phyloP scores from a whole-genome alignment of 2,113 vertebrate genomes.

The Spea multiplicata region DNA sequence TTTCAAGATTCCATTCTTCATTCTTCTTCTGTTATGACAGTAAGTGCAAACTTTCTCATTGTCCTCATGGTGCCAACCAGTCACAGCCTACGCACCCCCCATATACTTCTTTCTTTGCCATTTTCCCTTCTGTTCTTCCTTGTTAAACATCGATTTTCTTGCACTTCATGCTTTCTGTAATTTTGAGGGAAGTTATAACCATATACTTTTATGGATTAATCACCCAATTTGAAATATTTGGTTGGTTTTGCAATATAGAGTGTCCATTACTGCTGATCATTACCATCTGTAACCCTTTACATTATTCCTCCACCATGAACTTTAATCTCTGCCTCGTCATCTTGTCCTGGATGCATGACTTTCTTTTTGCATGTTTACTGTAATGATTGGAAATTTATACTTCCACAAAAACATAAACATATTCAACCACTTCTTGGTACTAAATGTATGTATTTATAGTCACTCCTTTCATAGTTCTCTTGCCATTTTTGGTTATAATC shows the following conservation, averaged over 20 bases:
- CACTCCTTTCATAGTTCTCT: not conserved
- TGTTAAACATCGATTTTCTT: not conserved
- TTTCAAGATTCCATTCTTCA: not conserved
- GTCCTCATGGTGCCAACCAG: not conserved
- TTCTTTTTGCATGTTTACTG: not conserved
- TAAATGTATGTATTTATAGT: not conserved
- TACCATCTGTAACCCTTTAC: slow-evolving; percentile 7
- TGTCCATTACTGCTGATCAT: not conserved
- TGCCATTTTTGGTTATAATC: not conserved
- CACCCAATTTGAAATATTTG: not conserved
- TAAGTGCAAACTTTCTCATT: not conserved
- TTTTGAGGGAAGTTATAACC: not conserved
- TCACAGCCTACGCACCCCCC: not conserved
- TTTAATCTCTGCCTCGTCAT: not conserved
- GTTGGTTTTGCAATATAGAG: not conserved
- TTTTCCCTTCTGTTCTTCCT: not conserved
- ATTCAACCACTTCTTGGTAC: not conserved
- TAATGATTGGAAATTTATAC: not conserved
- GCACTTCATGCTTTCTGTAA: not conserved
- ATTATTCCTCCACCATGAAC: not conserved
- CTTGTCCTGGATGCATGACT: not conserved
- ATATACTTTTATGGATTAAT: not conserved
- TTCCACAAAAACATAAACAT: not conserved
- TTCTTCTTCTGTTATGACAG: not conserved
- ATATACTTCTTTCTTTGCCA: slow-evolving; percentile 5